phyloP scores from a whole-genome alignment of 2,888 invertebrate species.

The Andrena praecox region DNA sequence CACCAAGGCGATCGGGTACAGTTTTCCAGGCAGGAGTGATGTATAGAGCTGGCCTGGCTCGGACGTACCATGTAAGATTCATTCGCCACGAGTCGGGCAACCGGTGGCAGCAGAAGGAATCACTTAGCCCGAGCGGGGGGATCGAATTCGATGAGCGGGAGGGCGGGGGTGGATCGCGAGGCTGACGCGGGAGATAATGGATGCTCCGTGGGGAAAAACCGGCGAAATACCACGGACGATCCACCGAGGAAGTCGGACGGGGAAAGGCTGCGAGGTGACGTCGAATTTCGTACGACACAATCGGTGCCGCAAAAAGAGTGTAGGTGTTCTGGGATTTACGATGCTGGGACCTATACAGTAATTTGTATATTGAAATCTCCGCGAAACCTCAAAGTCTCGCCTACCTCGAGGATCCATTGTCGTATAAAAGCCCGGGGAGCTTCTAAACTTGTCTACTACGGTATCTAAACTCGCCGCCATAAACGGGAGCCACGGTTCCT shows the following conservation, averaged over 20 bases:
- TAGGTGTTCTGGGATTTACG: constrained; percentile 27
- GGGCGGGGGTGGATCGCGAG: constrained; percentile 22
- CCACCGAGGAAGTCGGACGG: constrained; percentile 2
- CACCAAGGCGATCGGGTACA: constrained; percentile 45
- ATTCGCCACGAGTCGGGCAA: constrained; percentile 54
- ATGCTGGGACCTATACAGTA: background rate
- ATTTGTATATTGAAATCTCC: too few species aligned
- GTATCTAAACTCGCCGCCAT: too few species aligned
- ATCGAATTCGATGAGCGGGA: constrained; percentile 21
- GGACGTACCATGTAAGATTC: constrained; percentile 69
- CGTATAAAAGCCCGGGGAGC: too few species aligned
- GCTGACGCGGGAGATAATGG: constrained; percentile 64
- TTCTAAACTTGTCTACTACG: too few species aligned
- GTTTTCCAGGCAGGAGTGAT: constrained; percentile 66
- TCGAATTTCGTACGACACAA: constrained; percentile 20
- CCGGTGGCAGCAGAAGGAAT: constrained; percentile 46
- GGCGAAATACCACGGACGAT: constrained; percentile 23
- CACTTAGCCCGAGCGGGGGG: constrained; percentile 51
- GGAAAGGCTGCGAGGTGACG: background rate
- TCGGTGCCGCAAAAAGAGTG: background rate
- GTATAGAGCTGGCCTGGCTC: constrained; percentile 59
- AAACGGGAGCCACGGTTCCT: too few species aligned
- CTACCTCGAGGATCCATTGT: too few species aligned
- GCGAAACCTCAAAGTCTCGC: too few species aligned
- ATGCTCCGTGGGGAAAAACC: constrained; percentile 50